Evolutionary conservation across 2,888 invertebrate genomes (phyloP), one percentile per base, ranked within the genome.

Genomic region (Eulithis prunata): DNA sequence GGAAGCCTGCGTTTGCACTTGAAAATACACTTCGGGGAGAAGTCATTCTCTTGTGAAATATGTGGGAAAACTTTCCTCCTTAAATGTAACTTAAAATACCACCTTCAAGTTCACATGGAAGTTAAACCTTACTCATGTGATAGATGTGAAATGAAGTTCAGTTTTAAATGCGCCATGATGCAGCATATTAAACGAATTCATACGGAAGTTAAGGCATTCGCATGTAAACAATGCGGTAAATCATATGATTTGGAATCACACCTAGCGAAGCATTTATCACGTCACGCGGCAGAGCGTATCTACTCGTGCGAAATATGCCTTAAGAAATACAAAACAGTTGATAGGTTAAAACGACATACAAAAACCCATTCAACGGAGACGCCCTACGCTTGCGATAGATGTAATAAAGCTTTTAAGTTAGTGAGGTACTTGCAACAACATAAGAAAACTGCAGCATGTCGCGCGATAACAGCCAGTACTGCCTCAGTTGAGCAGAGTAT

Each of bases 1-100:
- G 51, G 58, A 10, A 55, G 59, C n/a, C n/a, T 64, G 13, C 32
- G 2, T 4, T n/a, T 51, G 11, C 64, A 64, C 7, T 14, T 36
- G n/a, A 49, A 45, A 41, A 64, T 57, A 4, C 65, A 65, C 47
- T 53, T 13, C 10, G 65, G 53, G 28, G 61, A 61, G 14, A 65
- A 64, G 45, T 12, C 46, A 4, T 65, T 53, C 10, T 52, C 57
- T 10, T 65, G 65, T 41, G 57, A 65, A 38, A 47, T 47, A 4
- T 65, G 65, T 14, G 61, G 61, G 4, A 57, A 53, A 32, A 47
- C 60, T 2, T 65, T 61, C 46, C 56, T 56, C 1, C 51, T 49
- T 3, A 62, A 62, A 41, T 56, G 56, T 13, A 56, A 56, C 8
- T 49, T 62, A 4, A 54, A 54, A 54, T 36, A 36, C 12, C 60